phyloP scores from a whole-genome alignment of 2,797 vertebrate genomes.

The Acanthornis magna region DNA sequence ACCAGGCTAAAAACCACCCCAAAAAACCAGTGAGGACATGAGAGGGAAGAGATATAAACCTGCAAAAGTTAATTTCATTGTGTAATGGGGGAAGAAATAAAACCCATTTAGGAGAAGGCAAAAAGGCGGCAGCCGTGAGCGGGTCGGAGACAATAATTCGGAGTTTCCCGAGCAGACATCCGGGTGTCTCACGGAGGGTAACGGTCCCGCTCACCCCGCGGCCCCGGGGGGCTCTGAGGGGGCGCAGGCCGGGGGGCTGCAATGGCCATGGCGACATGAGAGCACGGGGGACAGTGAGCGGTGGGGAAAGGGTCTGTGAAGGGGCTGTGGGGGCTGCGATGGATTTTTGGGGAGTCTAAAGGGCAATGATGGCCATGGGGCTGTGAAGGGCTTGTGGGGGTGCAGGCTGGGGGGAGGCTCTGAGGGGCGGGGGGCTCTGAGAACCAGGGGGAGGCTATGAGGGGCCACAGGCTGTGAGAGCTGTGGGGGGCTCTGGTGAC shows the following conservation, averaged over 20 bases:
- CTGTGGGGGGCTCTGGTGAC: neutral
- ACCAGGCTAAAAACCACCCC: neutral
- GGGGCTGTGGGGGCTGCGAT: neutral
- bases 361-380: neutral
- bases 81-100: neutral
- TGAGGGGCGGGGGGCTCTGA: too few species aligned
- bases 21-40: fast-evolving
- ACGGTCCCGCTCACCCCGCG: neutral
- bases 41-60: neutral
- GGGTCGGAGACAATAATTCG: neutral
- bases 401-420: neutral
- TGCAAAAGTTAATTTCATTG: neutral
- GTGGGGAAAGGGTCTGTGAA: too few species aligned
- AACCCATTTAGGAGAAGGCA: too few species aligned
- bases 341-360: too few species aligned
- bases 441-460: too few species aligned
- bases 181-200: neutral
- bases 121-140: neutral
- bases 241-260: too few species aligned
- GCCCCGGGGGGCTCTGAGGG: neutral
- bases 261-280: fast-evolving
- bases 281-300: neutral
- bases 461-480: too few species aligned
- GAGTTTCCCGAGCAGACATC: neutral
- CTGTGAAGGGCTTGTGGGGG: neutral